Conservation (phyloP, 2,113 vertebrate genomes). For the Corythoichthys intestinalis region DNA sequence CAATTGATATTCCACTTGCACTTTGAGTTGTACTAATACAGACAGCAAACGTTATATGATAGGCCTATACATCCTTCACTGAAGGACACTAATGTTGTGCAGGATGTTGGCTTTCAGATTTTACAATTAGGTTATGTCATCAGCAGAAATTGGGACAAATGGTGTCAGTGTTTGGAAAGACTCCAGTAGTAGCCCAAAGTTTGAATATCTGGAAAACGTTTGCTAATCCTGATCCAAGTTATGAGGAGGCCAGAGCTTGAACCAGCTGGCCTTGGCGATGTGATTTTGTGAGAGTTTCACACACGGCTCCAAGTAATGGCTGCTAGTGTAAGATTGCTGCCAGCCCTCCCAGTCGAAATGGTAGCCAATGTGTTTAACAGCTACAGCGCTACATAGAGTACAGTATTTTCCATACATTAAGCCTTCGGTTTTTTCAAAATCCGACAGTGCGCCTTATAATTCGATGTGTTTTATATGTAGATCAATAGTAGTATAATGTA, state of each 20-base stretch:
- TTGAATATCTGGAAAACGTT: conserved; percentile 53
- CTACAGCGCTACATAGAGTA: no score
- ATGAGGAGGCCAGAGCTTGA: neutral
- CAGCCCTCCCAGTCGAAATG: neutral
- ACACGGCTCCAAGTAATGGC: neutral
- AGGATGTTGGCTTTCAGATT: conserved; percentile 12
- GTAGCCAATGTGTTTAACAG: no score
- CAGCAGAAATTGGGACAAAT: conserved; percentile 55
- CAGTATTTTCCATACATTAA: no score
- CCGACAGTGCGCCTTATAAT: no score
- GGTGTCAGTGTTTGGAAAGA: conserved; percentile 53
- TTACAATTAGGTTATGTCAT: conserved; percentile 15
- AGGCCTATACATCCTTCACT: neutral
- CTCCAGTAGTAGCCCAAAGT: conserved; percentile 41
- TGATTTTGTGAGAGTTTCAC: neutral
- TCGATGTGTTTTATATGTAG: no score
- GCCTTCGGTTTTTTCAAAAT: no score
- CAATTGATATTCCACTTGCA: no score
- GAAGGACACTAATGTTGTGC: conserved; percentile 8
- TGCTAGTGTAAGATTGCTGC: neutral
- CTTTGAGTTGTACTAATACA: neutral
- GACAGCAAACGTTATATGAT: neutral
- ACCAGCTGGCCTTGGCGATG: neutral
- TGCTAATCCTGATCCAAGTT: conserved; percentile 18
- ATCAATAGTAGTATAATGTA: no score